Conservation (phyloP, 2,888 invertebrate species). For the Orthosia incerta region DNA sequence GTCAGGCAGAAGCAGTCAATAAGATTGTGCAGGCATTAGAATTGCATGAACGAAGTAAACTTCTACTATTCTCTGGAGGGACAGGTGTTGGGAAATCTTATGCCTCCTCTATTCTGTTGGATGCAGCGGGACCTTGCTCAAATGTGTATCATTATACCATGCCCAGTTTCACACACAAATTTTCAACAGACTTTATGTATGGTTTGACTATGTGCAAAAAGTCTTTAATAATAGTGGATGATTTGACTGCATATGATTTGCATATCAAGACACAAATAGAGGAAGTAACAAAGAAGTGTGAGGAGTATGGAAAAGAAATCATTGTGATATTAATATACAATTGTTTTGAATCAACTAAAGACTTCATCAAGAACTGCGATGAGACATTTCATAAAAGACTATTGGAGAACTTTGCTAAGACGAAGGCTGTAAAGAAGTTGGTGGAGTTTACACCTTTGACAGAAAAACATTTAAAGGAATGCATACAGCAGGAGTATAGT, state of each 20-base stretch:
- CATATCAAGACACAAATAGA: slow-evolving; percentile 72
- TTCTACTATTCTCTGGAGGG: slow-evolving; percentile 84
- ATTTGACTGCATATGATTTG: slow-evolving; percentile 75
- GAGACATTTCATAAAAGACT: slow-evolving; percentile 71
- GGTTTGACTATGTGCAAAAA: slow-evolving; percentile 81
- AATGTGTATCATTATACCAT: slow-evolving; percentile 87
- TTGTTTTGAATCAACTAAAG: slow-evolving; percentile 74
- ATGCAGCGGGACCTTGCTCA: slow-evolving; percentile 74
- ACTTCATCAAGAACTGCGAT: slow-evolving; percentile 76
- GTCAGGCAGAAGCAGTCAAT: slow-evolving; percentile 78
- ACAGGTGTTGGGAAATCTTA: slow-evolving; percentile 88
- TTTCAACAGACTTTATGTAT: slow-evolving; percentile 79
- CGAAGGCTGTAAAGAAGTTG: slow-evolving; percentile 74
- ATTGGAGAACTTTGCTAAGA: slow-evolving; percentile 69
- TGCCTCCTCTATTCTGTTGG: slow-evolving; percentile 78
- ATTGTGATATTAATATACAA: slow-evolving; percentile 84
- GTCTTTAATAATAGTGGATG: slow-evolving; percentile 83
- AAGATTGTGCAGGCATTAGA: slow-evolving; percentile 75
- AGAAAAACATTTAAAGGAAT: slow-evolving; percentile 77
- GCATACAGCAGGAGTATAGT: slow-evolving; percentile 80
- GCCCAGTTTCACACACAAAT: slow-evolving; percentile 80
- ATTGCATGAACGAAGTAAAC: slow-evolving; percentile 72
- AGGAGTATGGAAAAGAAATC: slow-evolving; percentile 76
- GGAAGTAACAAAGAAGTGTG: slow-evolving; percentile 78
- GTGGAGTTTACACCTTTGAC: slow-evolving; percentile 80